phyloP scores from a whole-genome alignment of 2,113 vertebrate species.

The Sitta europaea region DNA sequence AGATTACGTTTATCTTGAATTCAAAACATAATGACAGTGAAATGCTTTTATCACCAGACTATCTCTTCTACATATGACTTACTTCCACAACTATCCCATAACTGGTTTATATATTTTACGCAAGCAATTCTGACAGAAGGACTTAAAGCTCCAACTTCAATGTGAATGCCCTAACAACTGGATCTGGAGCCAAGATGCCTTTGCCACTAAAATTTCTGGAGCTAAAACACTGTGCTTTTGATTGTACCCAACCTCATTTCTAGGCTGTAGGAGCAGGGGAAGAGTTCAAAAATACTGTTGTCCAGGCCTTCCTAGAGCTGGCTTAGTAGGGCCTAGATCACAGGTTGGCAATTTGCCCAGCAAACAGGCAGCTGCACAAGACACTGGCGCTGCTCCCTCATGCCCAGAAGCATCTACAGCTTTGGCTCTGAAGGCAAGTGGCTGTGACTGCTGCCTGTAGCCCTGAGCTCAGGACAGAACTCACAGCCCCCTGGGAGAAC shows the following conservation, averaged over 20 bases:
- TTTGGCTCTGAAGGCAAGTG: background rate
- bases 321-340: background rate
- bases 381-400: background rate
- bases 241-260: background rate
- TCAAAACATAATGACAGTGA: background rate
- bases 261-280: background rate
- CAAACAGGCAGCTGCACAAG: background rate
- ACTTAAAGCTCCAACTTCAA: background rate
- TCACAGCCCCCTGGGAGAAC: background rate
- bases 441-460: background rate
- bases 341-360: background rate
- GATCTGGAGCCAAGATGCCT: background rate
- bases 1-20: background rate
- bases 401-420: fast-evolving
- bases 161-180: background rate
- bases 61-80: background rate
- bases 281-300: background rate
- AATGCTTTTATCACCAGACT: background rate
- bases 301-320: background rate
- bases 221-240: background rate
- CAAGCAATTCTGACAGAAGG: background rate
- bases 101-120: background rate
- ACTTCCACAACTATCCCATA: background rate
- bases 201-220: background rate
- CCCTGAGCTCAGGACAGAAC: fast-evolving